These are phyloP conservation scores for Sphaeridia pumilis DNA, from an alignment of 2,888 invertebrate species.

Conservation along the genomic window DNA sequence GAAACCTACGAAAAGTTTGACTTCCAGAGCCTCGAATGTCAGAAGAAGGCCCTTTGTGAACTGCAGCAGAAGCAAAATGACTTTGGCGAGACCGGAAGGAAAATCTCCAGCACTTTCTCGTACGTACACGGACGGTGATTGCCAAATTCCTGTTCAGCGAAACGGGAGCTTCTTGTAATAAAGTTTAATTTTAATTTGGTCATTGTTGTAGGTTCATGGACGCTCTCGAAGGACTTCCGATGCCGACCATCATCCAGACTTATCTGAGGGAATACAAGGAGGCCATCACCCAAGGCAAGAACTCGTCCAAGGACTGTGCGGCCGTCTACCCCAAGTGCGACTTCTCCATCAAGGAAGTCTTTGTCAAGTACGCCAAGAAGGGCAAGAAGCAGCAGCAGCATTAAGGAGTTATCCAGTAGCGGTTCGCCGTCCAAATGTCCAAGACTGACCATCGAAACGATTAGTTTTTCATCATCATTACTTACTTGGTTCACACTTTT, in stretches of 20 bases:
- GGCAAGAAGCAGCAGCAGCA: constrained; percentile 2
- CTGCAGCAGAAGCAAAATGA: constrained; percentile 30
- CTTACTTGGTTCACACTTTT: too few relatives aligned
- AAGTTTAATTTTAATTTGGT: constrained; percentile 1
- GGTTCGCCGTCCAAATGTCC: too few relatives aligned
- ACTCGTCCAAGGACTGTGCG: constrained; percentile 30
- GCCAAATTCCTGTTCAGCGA: too few relatives aligned
- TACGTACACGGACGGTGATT: constrained; percentile 13
- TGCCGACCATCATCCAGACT: constrained; percentile 31
- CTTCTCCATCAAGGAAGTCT: constrained; percentile 35
- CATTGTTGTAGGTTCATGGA: constrained; percentile 25
- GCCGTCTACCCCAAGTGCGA: constrained; percentile 27
- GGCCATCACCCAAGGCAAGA: constrained; percentile 32
- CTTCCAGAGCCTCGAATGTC: constrained; percentile 35
- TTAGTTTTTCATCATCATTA: too few relatives aligned
- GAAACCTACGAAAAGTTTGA: constrained; percentile 36
- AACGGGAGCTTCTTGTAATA: too few relatives aligned
- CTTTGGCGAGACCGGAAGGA: constrained; percentile 35
- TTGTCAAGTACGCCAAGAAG: constrained; percentile 22
- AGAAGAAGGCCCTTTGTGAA: constrained; percentile 35
- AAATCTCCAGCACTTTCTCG: constrained; percentile 31
- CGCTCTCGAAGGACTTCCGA: constrained; percentile 32
- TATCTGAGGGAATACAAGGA: constrained; percentile 34
- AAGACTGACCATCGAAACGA: too few relatives aligned
- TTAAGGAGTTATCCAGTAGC: too few relatives aligned